Percentiles rank a stretch among this genome's conserved stretches.
phyloP scores from a whole-genome alignment of 2,888 invertebrate genomes.

The Amphimallon solstitiale region DNA sequence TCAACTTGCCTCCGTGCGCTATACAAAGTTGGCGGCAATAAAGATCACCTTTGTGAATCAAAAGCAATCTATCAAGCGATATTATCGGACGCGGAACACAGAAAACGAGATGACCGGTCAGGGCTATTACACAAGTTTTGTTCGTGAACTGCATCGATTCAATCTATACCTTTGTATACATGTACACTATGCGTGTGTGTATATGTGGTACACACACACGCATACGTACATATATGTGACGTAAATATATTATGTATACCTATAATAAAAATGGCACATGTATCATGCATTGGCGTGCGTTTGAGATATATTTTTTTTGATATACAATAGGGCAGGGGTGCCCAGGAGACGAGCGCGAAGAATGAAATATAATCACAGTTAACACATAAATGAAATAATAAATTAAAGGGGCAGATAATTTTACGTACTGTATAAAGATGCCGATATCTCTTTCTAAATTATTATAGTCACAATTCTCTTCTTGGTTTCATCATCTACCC shows the following conservation, averaged over 20 bases:
- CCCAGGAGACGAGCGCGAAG: too few relatives aligned
- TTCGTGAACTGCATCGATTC: slow-evolving; percentile 33
- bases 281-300: slow-evolving; percentile 31
- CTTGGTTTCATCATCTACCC: too few relatives aligned
- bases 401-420: too few relatives aligned
- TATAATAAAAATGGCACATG: slow-evolving; percentile 42
- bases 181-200: background rate
- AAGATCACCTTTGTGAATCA: slow-evolving; percentile 62
- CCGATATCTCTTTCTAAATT: too few relatives aligned
- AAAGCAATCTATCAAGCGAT: slow-evolving; percentile 61
- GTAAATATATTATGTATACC: slow-evolving; percentile 29
- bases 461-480: too few relatives aligned
- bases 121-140: slow-evolving; percentile 56
- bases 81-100: slow-evolving; percentile 54
- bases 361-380: too few relatives aligned
- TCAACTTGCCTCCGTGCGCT: too few relatives aligned
- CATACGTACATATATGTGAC: slow-evolving; percentile 30
- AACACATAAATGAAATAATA: too few relatives aligned
- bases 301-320: slow-evolving; percentile 29
- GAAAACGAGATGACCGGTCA: slow-evolving; percentile 24
- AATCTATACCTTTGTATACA: background rate
- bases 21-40: slow-evolving; percentile 52
- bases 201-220: background rate
- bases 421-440: too few relatives aligned
- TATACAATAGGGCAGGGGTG: background rate